Evolutionary conservation across 2,113 vertebrate species (phyloP), one percentile per base, ranked within the genome.

Genomic region (Leptobrachium ailaonicum): DNA sequence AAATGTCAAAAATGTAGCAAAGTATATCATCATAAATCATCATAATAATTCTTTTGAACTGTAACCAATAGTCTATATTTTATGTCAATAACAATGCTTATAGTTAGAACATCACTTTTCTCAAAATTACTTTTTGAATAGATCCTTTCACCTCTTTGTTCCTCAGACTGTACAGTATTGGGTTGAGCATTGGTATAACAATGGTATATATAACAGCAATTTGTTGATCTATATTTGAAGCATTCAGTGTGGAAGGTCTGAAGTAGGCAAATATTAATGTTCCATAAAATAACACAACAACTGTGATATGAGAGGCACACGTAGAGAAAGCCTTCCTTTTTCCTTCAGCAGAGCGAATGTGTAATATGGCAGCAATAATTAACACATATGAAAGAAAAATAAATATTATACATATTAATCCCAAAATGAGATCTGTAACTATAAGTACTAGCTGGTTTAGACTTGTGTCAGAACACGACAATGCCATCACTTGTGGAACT

Each of bases 101-200:
- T 32, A 32, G 20, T 32, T 32, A 32, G 20, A 32, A 32, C 20
- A 32, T 32, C 20, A 32, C 20, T 76, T 69, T 67, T 43, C 64
- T 68, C 56, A 77, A 68, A 43, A 77, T 68, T 53, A 77, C 41
- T 85, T 82, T 84, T 84, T 32, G 71, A 47, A 88, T 6, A 53
- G 83, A 66, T 80, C 77, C 43, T 82, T 86, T 86, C 10, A 88
- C 83, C 71, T 88, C 83, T 6, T 77, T 87, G 54, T 86, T 87
- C 45, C 86, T 84, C 56, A 87, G 70, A 43, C 86, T 87, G 2
- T 87, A 87, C 12, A 86, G 83, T 45, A 88, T 2, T 12, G 87
- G 85, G 4, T 85, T 88, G 66, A 88, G 14, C 86, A 88, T 85
- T 54, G 87, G 82, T 2, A 83, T 84, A 2, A 85, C 82, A 66